These are phyloP conservation scores for Rhagoletis zephyria DNA, from an alignment of 1,140 invertebrate genomes.

Conservation along the genomic window DNA sequence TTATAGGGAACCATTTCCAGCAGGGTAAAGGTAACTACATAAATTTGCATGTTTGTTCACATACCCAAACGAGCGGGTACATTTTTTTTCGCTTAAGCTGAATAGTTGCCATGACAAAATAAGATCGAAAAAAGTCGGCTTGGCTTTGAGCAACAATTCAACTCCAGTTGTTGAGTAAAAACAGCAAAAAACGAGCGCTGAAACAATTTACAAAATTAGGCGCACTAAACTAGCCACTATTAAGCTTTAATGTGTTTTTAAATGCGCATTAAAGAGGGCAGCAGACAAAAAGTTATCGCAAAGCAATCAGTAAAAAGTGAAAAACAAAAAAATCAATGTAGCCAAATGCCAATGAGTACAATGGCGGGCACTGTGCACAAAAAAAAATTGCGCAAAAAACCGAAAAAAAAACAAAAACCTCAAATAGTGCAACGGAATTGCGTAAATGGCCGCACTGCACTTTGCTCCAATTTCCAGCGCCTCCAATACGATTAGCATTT, in stretches of 20 bases:
- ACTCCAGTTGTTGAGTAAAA: too few species aligned
- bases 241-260: conserved; percentile 1
- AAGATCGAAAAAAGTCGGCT: too few species aligned
- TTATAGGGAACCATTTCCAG: too few species aligned
- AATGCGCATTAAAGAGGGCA: not conserved
- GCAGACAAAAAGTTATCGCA: conserved; percentile 9
- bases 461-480: conserved; percentile 46
- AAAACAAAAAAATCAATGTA: conserved; percentile 10
- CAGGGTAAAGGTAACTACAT: too few species aligned
- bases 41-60: too few species aligned
- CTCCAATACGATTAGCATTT: conserved; percentile 30
- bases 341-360: not conserved
- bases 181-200: too few species aligned
- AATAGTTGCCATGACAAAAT: too few species aligned
- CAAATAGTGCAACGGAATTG: not conserved
- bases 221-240: not conserved
- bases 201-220: too few species aligned
- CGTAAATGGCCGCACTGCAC: conserved; percentile 1
- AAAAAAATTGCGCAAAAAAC: not conserved
- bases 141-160: too few species aligned
- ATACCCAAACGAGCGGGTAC: too few species aligned
- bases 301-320: not conserved
- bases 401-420: not conserved
- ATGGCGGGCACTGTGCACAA: conserved; percentile 16
- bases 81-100: too few species aligned